Conservation (phyloP, 1,140 invertebrate species). For the Leguminivora glycinivorella region DNA sequence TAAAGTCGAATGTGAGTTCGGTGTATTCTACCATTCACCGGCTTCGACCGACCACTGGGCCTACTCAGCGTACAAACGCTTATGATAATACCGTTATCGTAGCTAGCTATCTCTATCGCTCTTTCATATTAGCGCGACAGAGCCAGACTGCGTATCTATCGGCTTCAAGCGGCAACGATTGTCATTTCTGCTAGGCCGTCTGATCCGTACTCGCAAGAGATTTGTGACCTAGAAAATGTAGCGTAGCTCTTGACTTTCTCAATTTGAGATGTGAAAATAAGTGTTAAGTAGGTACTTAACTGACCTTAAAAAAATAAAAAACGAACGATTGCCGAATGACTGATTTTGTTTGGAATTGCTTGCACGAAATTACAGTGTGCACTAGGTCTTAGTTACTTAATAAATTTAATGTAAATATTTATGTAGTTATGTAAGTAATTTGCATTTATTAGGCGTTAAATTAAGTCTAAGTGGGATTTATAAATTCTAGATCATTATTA, state of each 20-base stretch:
- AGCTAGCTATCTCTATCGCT: too few species aligned
- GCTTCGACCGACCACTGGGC: background rate
- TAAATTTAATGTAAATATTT: too few species aligned
- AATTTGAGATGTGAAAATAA: background rate
- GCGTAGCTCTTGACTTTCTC: constrained; percentile 10
- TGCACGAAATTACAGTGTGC: background rate
- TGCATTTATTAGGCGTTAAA: too few species aligned
- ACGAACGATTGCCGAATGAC: background rate
- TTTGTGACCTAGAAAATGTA: constrained; percentile 14
- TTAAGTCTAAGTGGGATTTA: too few species aligned
- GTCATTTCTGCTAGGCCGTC: too few species aligned
- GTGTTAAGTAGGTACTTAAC: background rate
- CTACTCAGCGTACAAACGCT: too few species aligned
- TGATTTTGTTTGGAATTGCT: background rate
- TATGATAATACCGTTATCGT: too few species aligned
- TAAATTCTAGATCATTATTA: too few species aligned
- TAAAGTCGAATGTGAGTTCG: background rate
- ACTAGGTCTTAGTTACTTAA: background rate
- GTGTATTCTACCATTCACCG: background rate
- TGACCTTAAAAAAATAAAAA: background rate
- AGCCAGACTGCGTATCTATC: too few species aligned
- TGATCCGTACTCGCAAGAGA: constrained; percentile 1
- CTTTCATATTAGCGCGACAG: too few species aligned
- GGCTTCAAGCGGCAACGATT: too few species aligned
- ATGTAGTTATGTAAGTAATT: too few species aligned